Evolutionary conservation across 2,113 vertebrate species (phyloP), one percentile per base, ranked within the genome.

Genomic region (Xiphophorus hellerii): DNA sequence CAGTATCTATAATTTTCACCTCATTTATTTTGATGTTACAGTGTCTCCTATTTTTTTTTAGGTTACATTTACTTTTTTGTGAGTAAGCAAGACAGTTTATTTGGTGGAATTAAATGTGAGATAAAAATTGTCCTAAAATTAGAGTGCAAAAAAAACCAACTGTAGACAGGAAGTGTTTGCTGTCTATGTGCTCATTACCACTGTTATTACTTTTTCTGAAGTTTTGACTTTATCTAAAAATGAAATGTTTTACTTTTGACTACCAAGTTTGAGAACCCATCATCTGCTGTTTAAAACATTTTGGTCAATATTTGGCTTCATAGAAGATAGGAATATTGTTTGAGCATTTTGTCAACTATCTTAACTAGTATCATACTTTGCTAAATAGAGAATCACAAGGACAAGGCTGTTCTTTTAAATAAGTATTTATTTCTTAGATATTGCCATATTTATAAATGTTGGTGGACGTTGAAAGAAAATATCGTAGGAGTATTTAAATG

Each of bases 401-500:
- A 75, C 64, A 22, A 39, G 1, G 29, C 28, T n/a, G 51, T 58
- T 22, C 54, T 62, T 77, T 54, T 2, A 61, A 60, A 60, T 42
- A 68, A 73, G 13, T 69, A 27, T 73, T 73, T 69, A 30, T 66
- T 70, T 62, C 25, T 73, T 71, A 64, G 48, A 81, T 76, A 69
- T 68, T 63, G 28, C 39, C 35, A 74, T 71, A 67, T 68, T 71
- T 75, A 37, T 66, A 39, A 78, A 79, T 80, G 73, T 76, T 69
- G 72, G 54, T 48, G 27, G 66, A 74, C 28, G 10, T 10, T 64
- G 44, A 37, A 79, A 66, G 51, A 76, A 30, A 78, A 62, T 71
- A 66, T 61, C 25, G 85, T 90, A 84, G 85, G 87, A 80, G 88
- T 88, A 74, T 80, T 76, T 78, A 86, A 87, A 90, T 91, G 83